Conservation (phyloP, 2,888 invertebrate genomes). For the Apocheima hispidaria region DNA sequence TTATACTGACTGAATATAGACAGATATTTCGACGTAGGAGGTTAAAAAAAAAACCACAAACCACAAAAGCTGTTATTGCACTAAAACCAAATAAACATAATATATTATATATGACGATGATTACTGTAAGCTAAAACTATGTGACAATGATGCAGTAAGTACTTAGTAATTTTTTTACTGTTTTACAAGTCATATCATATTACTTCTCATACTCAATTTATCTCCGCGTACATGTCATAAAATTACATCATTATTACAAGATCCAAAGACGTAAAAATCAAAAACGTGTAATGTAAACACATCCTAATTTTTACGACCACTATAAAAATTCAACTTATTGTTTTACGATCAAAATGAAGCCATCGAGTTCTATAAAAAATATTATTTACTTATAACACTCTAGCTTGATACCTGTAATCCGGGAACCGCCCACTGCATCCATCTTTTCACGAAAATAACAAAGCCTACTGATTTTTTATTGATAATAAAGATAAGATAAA, state of each 20-base stretch:
- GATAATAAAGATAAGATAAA: constrained; percentile 38
- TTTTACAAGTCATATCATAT: constrained; percentile 5
- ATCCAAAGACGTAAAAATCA: constrained; percentile 38
- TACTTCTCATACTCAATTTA: constrained; percentile 3
- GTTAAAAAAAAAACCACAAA: not conserved
- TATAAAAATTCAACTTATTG: constrained; percentile 48
- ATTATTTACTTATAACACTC: constrained; percentile 34
- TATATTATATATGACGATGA: not conserved
- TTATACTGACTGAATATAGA: not conserved
- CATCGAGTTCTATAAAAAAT: constrained; percentile 38
- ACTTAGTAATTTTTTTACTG: not conserved
- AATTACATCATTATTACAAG: constrained; percentile 39
- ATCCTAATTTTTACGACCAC: constrained; percentile 46
- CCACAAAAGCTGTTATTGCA: not conserved
- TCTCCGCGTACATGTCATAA: constrained; percentile 20
- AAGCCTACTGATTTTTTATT: constrained; percentile 38
- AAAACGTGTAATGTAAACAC: constrained; percentile 42
- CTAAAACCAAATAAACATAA: not conserved
- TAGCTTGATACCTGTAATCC: constrained; percentile 15
- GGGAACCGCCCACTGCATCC: constrained; percentile 32
- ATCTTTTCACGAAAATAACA: constrained; percentile 31
- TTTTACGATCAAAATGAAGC: constrained; percentile 48
- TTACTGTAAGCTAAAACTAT: not conserved
- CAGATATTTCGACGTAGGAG: not conserved
- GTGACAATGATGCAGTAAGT: constrained; percentile 6